phyloP scores from a whole-genome alignment of 2,797 vertebrate species.

The Pogoniulus pusillus region DNA sequence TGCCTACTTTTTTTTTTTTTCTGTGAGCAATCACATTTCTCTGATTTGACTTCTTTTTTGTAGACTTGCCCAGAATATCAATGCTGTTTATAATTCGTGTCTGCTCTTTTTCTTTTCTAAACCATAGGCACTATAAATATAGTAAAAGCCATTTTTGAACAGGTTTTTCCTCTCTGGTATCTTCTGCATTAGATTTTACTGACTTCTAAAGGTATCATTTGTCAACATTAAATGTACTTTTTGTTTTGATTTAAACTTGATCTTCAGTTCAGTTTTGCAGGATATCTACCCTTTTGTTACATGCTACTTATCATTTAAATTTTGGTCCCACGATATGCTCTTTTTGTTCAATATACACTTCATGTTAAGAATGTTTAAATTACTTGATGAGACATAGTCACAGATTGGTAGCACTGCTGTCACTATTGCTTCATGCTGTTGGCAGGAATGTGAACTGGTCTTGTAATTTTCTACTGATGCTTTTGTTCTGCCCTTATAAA shows the following conservation, averaged over 20 bases:
- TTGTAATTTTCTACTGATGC: background rate
- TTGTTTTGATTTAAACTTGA: constrained; percentile 20
- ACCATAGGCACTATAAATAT: background rate
- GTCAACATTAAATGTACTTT: background rate
- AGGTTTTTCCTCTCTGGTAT: background rate
- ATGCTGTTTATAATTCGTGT: constrained; percentile 38
- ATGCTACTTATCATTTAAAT: background rate
- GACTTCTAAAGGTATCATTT: background rate
- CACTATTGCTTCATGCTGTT: background rate
- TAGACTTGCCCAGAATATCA: constrained; percentile 49
- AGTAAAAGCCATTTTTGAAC: background rate
- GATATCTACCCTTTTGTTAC: background rate
- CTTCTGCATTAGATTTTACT: constrained; percentile 15
- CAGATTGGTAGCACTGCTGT: background rate
- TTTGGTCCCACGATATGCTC: background rate
- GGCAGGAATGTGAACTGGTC: background rate
- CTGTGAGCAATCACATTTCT: constrained; percentile 17
- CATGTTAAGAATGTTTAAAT: background rate
- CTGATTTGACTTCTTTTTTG: constrained; percentile 36
- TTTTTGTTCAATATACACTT: background rate
- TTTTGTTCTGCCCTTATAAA: background rate
- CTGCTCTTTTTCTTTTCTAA: constrained; percentile 4
- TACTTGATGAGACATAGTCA: background rate
- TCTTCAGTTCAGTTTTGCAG: constrained; percentile 13
- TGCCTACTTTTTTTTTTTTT: background rate